Conservation (phyloP, 2,113 vertebrate genomes). For the Copsychus sechellarum region DNA sequence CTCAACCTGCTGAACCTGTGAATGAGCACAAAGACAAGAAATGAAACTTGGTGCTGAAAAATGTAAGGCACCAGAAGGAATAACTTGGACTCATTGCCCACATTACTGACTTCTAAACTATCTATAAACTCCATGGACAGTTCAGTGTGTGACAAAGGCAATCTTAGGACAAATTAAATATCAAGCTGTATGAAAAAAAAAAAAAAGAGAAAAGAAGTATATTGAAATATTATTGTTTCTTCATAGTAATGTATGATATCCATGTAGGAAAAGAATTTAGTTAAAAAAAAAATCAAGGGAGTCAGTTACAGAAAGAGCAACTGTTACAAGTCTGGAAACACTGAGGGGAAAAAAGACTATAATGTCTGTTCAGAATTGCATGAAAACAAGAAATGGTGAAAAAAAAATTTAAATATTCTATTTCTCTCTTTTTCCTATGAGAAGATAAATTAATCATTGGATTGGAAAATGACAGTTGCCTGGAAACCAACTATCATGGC, state of each 20-base stretch:
- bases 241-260: neutral
- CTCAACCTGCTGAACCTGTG: neutral
- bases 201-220: neutral
- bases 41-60: neutral
- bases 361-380: neutral
- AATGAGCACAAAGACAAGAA: neutral
- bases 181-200: neutral
- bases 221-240: neutral
- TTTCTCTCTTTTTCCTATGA: neutral
- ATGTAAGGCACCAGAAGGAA: neutral
- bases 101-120: conserved; percentile 30
- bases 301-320: neutral
- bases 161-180: conserved; percentile 7
- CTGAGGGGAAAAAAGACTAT: neutral
- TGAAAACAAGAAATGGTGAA: neutral
- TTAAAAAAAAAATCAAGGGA: neutral
- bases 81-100: neutral
- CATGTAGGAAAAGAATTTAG: neutral
- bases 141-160: neutral
- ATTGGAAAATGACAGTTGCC: conserved; percentile 8
- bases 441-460: neutral
- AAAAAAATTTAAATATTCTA: neutral
- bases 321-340: neutral
- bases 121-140: neutral
- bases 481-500: neutral